These are phyloP conservation scores for Amorpha juglandis DNA, from an alignment of 2,888 invertebrate species.

Conservation along the genomic window DNA sequence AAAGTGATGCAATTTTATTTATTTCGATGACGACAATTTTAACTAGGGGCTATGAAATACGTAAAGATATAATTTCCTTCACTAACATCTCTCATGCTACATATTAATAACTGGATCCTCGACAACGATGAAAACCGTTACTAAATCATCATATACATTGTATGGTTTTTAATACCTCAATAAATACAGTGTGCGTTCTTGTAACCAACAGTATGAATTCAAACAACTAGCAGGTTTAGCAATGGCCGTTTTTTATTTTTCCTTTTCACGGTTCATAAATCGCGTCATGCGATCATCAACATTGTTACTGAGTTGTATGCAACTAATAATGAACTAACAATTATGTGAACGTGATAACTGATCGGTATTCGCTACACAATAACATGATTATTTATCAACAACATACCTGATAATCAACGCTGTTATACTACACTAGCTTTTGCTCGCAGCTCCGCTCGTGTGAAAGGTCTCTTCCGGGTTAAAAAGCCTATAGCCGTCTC, in stretches of 20 bases:
- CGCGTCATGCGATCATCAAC: conserved; percentile 56
- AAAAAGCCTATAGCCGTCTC: too few species aligned
- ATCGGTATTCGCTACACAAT: background rate
- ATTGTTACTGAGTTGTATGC: conserved; percentile 48
- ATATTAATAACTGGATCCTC: background rate
- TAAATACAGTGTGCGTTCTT: background rate
- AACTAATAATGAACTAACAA: conserved; percentile 29
- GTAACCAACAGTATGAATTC: conserved; percentile 26
- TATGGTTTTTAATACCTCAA: background rate
- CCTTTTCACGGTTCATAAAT: conserved; percentile 66
- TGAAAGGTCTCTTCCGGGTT: too few species aligned
- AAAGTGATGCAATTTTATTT: too few species aligned
- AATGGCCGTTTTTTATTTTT: conserved; percentile 54
- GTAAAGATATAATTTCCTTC: too few species aligned
- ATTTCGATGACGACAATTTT: too few species aligned
- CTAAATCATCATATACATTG: background rate
- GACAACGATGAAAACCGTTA: background rate
- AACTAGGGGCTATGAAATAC: too few species aligned
- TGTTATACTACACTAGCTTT: too few species aligned
- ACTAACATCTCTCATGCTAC: too few species aligned
- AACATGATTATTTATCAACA: conserved; percentile 13
- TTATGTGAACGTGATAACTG: conserved; percentile 22
- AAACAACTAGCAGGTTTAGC: conserved; percentile 39
- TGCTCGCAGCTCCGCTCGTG: too few species aligned
- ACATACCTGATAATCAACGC: background rate